phyloP scores from a whole-genome alignment of 2,888 invertebrate genomes.

The Lasioglossum figueresi region DNA sequence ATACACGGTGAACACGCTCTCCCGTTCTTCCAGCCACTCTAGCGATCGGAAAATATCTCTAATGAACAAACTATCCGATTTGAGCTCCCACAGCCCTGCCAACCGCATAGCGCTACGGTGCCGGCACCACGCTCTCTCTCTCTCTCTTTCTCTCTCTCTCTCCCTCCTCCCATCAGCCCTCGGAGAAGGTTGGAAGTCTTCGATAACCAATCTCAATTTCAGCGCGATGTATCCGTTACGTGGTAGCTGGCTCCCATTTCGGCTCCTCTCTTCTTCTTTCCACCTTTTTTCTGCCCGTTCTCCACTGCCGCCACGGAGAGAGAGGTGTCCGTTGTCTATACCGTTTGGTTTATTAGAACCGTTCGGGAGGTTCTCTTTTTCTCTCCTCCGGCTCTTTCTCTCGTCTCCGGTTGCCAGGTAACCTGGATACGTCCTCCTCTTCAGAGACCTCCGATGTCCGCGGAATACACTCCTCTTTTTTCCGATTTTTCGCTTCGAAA shows the following conservation, averaged over 20 bases:
- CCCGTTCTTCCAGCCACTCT: slow-evolving; percentile 54
- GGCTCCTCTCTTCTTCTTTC: slow-evolving; percentile 4
- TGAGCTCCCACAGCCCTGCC: slow-evolving; percentile 57
- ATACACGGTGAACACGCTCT: slow-evolving; percentile 70
- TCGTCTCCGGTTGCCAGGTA: slow-evolving; percentile 2
- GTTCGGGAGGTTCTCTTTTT: slow-evolving; percentile 18
- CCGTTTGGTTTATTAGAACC: slow-evolving; percentile 31
- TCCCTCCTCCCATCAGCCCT: slow-evolving; percentile 35
- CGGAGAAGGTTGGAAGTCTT: slow-evolving; percentile 54
- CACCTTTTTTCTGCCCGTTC: background rate
- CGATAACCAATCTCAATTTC: slow-evolving; percentile 76
- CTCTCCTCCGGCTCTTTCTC: background rate
- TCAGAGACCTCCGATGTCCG: background rate
- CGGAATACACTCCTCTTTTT: background rate
- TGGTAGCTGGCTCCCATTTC: slow-evolving; percentile 47
- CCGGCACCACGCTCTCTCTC: slow-evolving; percentile 40
- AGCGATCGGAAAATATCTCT: slow-evolving; percentile 74
- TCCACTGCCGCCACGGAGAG: background rate
- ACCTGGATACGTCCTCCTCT: slow-evolving; percentile 10
- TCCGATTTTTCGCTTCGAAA: background rate
- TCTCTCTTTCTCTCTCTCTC: slow-evolving; percentile 22
- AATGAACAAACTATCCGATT: slow-evolving; percentile 79
- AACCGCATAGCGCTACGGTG: slow-evolving; percentile 41
- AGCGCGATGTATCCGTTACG: slow-evolving; percentile 63
- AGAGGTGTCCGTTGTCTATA: slow-evolving; percentile 12